Conservation (phyloP, 2,888 invertebrate genomes). For the Callimorpha dominula region DNA sequence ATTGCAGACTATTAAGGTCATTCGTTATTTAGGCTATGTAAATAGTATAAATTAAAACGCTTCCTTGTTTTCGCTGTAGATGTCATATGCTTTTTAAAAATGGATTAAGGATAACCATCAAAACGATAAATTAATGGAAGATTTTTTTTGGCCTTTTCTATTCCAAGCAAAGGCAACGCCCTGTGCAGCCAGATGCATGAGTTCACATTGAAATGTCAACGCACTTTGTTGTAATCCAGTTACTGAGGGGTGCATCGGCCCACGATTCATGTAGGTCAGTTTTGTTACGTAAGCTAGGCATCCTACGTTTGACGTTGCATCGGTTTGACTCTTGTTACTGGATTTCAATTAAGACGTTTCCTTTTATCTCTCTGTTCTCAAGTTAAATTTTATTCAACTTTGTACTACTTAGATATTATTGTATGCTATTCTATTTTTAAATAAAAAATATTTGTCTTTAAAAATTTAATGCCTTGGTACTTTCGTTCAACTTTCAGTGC, state of each 20-base stretch:
- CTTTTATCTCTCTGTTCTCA: background rate
- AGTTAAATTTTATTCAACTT: no score
- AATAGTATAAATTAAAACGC: conserved; percentile 54
- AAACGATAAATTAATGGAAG: background rate
- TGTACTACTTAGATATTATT: no score
- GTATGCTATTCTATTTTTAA: no score
- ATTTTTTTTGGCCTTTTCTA: background rate
- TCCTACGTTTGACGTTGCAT: conserved; percentile 58
- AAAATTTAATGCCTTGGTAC: background rate
- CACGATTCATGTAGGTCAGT: conserved; percentile 76
- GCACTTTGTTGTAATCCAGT: conserved; percentile 70
- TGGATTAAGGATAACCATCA: background rate
- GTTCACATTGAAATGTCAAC: conserved; percentile 58
- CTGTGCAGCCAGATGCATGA: conserved; percentile 21
- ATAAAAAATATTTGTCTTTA: background rate
- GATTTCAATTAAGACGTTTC: conserved; percentile 15
- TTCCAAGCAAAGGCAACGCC: conserved; percentile 8
- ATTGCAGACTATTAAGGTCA: conserved; percentile 55
- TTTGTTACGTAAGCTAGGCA: conserved; percentile 65
- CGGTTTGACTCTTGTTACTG: conserved; percentile 46
- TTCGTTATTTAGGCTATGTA: conserved; percentile 68
- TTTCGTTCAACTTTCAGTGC: conserved; percentile 11
- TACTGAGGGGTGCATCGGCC: conserved; percentile 75
- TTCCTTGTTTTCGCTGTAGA: conserved; percentile 57
- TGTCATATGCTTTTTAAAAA: background rate